Base-by-base conservation (phyloP, 2,888 invertebrate species). In the Ochlodes sylvanus region DNA sequence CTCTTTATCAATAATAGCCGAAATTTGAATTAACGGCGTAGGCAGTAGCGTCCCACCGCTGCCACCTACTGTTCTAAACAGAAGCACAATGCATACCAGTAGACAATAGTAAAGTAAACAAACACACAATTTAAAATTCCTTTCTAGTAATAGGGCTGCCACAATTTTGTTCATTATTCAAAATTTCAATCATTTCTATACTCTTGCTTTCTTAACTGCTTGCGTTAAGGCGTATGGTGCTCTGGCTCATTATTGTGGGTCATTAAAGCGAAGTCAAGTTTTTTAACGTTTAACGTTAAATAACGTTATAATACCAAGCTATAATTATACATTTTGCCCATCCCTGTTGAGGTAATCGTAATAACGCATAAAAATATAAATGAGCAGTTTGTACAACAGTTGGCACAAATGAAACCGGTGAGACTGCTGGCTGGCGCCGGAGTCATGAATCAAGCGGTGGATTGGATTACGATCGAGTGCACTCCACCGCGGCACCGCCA, bases 381-480 rank as follows among this genome's bases (percentile, higher is more conserved):
- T 14, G 38, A 27, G 14, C 47, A 9, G 44, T 60, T 60, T 10
- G 7, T 19, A 42, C 32, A 32, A 41, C 52, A 52, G 27, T 52
- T 42, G 52, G 41, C 50, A 32, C 10, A 42, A 54, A 60, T 15
- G 32, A 44, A 69, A 69, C 69, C 69, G 69, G 69, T 60, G 58
- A 54, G 50, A 63, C 58, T 58, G 34, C 57, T 62, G 63, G 50
- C 19, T 63, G 63, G 63, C 69, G 64, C 69, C 69, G 60, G 63
- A 47, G 68, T n/a, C 58, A 60, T 69, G 69, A 63, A 69, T 69
- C 69, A 69, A 64, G 42, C 60, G 15, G 47, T 64, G 58, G 54
- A 66, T 66, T 44, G 66, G 66, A 61, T 66, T 66, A 66, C 66
- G 66, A 61, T 60, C 66, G 65, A 65, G 50, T 38, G 38, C 52